phyloP scores from a whole-genome alignment of 2,113 vertebrate species.

The Propithecus coquereli region DNA sequence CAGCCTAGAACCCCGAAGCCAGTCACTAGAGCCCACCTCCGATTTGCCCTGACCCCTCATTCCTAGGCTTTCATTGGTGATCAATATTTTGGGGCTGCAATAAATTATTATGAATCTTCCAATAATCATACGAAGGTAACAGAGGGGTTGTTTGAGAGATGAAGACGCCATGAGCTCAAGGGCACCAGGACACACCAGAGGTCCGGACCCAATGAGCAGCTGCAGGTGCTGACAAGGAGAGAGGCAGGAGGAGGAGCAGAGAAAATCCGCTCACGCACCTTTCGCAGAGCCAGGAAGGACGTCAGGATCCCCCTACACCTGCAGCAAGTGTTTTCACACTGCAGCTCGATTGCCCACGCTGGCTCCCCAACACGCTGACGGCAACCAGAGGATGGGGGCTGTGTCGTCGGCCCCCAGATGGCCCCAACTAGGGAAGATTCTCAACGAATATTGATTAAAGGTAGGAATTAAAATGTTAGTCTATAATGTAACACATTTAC shows the following conservation, averaged over 20 bases:
- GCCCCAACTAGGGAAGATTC: background rate
- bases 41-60: fast-evolving
- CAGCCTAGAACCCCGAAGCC: background rate
- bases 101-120: background rate
- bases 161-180: background rate
- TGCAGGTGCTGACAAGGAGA: background rate
- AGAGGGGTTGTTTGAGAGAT: background rate
- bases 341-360: fast-evolving
- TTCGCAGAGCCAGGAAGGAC: background rate
- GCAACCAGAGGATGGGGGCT: background rate
- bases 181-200: background rate
- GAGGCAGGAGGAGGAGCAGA: background rate
- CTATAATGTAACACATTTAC: background rate
- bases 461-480: background rate
- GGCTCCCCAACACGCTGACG: background rate
- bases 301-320: fast-evolving
- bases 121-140: no score
- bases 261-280: background rate
- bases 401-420: fast-evolving
- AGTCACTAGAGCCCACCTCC: background rate
- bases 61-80: background rate
- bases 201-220: background rate
- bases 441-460: fast-evolving
- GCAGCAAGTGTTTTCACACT: fast-evolving
- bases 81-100: background rate